A percentile compares a stretch with the other conserved stretches of the same genome.
Conservation (phyloP, 2,797 vertebrate genomes). For the Buceros bicornis region DNA sequence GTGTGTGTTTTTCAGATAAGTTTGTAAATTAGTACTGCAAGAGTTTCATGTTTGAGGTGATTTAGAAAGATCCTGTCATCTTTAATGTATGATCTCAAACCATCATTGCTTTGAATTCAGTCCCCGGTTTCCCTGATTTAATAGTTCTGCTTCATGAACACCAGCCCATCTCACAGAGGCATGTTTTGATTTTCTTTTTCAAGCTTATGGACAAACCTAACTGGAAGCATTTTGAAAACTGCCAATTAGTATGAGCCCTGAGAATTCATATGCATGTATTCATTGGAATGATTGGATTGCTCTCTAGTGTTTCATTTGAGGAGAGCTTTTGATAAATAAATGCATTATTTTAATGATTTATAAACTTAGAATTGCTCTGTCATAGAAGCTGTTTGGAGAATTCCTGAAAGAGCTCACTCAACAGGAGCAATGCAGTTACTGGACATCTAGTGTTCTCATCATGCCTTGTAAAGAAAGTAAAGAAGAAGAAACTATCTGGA, state of each 20-base stretch:
- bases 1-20: conserved; percentile 57
- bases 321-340: conserved; percentile 54
- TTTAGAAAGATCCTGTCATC: conserved; percentile 48
- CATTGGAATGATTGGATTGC: conserved; percentile 29
- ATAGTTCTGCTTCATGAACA: conserved; percentile 56
- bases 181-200: conserved; percentile 49
- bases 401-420: background rate
- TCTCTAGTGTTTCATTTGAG: conserved; percentile 50
- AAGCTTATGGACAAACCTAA: conserved; percentile 22
- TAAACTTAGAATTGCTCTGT: conserved; percentile 29
- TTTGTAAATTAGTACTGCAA: conserved; percentile 17
- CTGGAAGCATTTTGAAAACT: conserved; percentile 15
- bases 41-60: conserved; percentile 46
- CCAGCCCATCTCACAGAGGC: background rate
- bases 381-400: background rate
- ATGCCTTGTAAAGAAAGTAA: background rate
- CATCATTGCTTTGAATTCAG: conserved; percentile 50
- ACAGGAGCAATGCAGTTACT: background rate
- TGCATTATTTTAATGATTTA: conserved; percentile 54
- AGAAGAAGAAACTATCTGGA: background rate
- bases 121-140: conserved; percentile 18
- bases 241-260: background rate
- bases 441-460: background rate
- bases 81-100: conserved; percentile 55
- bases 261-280: conserved; percentile 35